A percentile compares a stretch with the other conserved stretches of the same genome.
phyloP scores from a whole-genome alignment of 2,113 vertebrate species.

The Montifringilla adamsi region DNA sequence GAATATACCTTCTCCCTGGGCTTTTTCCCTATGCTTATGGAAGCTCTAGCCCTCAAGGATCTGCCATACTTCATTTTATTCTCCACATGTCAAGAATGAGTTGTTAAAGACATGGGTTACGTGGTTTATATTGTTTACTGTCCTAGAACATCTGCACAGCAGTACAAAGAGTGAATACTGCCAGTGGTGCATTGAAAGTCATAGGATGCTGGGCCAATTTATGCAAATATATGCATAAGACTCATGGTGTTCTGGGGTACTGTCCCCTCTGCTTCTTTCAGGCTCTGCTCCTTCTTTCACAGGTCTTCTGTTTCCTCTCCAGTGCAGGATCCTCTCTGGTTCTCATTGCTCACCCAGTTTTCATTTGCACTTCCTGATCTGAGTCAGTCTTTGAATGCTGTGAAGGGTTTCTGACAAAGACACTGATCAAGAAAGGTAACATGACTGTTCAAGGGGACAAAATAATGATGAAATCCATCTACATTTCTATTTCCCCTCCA shows the following conservation, averaged over 20 bases:
- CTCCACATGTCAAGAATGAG: neutral
- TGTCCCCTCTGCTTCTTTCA: neutral
- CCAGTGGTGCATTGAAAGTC: neutral
- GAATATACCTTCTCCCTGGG: neutral
- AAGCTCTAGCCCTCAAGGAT: neutral
- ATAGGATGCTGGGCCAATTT: neutral
- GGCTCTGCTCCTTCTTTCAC: neutral
- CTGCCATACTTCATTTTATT: neutral
- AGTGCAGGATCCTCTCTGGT: neutral
- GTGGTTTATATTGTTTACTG: neutral
- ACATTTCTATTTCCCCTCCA: neutral
- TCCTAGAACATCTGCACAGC: neutral
- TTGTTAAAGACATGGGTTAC: neutral
- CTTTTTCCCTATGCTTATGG: neutral
- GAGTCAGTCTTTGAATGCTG: neutral
- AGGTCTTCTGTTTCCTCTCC: neutral
- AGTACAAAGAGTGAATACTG: neutral
- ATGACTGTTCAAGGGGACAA: neutral
- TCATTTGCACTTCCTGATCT: neutral
- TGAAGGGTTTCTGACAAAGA: neutral
- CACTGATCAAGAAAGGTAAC: neutral
- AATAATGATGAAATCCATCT: neutral
- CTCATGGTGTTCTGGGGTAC: neutral
- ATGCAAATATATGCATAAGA: neutral
- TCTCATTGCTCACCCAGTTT: neutral